Base-by-base conservation (phyloP, 2,797 vertebrate species). In the Enteromius fasciolatus region DNA sequence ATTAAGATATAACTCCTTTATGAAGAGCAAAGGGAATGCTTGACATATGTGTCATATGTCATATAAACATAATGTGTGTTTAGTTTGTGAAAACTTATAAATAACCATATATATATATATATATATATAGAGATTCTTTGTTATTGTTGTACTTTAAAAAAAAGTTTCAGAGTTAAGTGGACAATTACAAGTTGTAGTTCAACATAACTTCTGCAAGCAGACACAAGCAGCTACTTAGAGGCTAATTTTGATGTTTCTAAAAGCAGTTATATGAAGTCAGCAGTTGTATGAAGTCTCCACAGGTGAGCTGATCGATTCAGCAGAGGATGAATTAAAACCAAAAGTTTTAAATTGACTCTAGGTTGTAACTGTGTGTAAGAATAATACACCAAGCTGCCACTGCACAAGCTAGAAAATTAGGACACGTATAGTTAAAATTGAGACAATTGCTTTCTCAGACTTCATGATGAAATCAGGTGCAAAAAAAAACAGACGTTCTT, bases 391-490 rank as follows among this genome's bases (percentile, higher is more conserved):
- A 75, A 46, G 18, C 28, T 33, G 31, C 17, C 17, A 15, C 48
- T 20, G 28, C 20, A 46, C 4, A 0, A 23, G 48, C 31, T 8
- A 28, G 17, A 8, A 41, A 79, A 54, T 68, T 5, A 41, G 33
- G 33, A 23, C 76, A 68, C 33, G 25, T 69, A 20, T 7, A 57
- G 48, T 69, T 79, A 41, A 15, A n/a, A 61, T 57, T 75, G 20
- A 39, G 20, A 75, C 23, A 57, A 54, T 39, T 68, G 31, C 66
- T 80, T 79, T 69, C n/a, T 31, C 33, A 44, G 52, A 59, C 17
- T 44, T 20, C 33, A 18, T 20, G 15, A 25, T 44, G 33, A 41
- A 57, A 68, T 79, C 48, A 39, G 3, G 1, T 2, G 11, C 11
- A 61, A 80, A 80, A 48, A 4, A 46, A 36, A 31, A 28, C 9